A percentile compares a stretch with the other conserved stretches of the same genome.
Evolutionary conservation across 2,797 vertebrate genomes (phyloP).

Genomic region (Coluber constrictor): DNA sequence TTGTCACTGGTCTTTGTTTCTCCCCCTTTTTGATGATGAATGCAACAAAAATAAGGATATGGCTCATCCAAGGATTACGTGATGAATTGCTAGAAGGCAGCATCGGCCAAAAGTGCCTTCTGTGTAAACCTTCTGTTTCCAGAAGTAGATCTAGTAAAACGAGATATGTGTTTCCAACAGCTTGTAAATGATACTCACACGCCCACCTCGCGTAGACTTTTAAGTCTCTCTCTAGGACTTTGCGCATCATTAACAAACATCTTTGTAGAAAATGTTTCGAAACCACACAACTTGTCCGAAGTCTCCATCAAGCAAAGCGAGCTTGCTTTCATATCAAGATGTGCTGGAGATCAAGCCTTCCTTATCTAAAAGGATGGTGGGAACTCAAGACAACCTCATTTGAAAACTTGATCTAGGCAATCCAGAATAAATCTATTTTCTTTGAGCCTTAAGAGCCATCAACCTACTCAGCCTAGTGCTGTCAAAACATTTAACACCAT

Average conservation of each 20-base stretch:
- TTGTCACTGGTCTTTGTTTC: neutral
- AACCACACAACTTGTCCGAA: neutral
- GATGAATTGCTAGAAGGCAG: slow-evolving; percentile 61
- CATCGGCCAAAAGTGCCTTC: neutral
- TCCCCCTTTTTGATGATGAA: slow-evolving; percentile 35
- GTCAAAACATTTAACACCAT: neutral
- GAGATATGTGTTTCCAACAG: neutral
- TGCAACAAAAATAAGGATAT: slow-evolving; percentile 63
- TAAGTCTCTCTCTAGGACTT: neutral
- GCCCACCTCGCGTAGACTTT: neutral
- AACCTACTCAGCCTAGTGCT: neutral
- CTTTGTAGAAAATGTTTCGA: neutral
- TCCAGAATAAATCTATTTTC: neutral
- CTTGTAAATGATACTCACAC: neutral
- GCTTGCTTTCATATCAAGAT: neutral
- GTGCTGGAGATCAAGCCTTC: neutral
- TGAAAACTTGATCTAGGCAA: neutral
- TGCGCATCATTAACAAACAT: neutral
- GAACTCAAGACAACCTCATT: neutral
- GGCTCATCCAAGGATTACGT: slow-evolving; percentile 55
- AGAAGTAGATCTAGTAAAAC: neutral
- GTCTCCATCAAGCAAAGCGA: neutral
- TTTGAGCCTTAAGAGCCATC: neutral
- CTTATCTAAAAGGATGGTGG: neutral
- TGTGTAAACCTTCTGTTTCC: neutral